Evolutionary conservation across 2,113 vertebrate genomes (phyloP).

Genomic region (Martes martes): DNA sequence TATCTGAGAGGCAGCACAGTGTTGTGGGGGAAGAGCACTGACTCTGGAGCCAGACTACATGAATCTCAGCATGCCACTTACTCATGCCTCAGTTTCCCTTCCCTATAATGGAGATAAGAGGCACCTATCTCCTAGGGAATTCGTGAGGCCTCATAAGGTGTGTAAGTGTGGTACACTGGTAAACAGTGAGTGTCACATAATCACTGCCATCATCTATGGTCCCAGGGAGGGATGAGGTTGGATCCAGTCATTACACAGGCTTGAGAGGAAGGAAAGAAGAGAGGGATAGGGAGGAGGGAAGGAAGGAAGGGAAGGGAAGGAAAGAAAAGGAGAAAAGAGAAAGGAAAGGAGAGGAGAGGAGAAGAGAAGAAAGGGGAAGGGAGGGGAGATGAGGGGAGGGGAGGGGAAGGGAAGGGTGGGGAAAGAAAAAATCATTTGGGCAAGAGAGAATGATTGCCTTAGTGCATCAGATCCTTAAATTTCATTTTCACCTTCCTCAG

Average conservation of each 20-base stretch:
- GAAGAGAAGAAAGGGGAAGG: no score
- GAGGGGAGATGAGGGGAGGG: no score
- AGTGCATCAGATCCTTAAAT: not conserved
- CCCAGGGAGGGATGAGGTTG: not conserved
- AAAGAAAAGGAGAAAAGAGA: not conserved
- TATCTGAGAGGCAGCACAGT: not conserved
- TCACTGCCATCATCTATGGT: not conserved
- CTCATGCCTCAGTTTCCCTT: not conserved
- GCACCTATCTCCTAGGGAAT: not conserved
- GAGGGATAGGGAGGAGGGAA: no score
- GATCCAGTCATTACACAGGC: not conserved
- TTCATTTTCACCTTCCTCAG: not conserved
- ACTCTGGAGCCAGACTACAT: not conserved
- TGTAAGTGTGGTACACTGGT: not conserved
- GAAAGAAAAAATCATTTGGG: not conserved
- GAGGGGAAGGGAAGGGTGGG: fast-evolving
- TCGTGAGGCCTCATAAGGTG: not conserved
- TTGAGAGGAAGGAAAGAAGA: not conserved
- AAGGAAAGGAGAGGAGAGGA: not conserved
- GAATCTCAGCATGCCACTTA: not conserved
- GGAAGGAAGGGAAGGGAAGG: not conserved
- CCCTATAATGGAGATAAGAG: not conserved
- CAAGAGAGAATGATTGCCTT: not conserved
- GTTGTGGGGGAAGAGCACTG: not conserved
- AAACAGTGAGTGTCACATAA: not conserved